phyloP scores from a whole-genome alignment of 2,888 invertebrate species.

The Pyralis farinalis region DNA sequence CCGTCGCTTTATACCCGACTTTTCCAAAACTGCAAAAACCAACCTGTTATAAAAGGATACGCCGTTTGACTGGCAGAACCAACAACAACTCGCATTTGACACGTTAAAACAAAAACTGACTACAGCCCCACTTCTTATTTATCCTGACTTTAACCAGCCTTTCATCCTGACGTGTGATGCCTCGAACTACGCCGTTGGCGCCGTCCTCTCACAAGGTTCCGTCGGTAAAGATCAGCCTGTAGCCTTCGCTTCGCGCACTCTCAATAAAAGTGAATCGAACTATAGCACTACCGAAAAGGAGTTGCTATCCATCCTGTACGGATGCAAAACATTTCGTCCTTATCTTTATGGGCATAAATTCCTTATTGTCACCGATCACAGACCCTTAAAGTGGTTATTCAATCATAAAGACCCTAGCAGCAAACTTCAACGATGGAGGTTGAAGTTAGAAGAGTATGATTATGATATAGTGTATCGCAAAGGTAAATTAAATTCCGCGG shows the following conservation, averaged over 20 bases:
- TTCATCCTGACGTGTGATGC: constrained; percentile 31
- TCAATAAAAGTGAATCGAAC: constrained; percentile 14
- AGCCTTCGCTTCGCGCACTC: constrained; percentile 13
- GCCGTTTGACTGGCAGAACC: constrained; percentile 19
- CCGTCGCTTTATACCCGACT: constrained; percentile 39
- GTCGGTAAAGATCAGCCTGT: constrained; percentile 24
- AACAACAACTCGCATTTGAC: constrained; percentile 22
- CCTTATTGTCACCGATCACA: constrained; percentile 19
- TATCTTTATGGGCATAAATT: constrained; percentile 19
- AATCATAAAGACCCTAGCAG: constrained; percentile 18
- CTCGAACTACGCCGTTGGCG: constrained; percentile 26
- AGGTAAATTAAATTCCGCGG: constrained; percentile 1
- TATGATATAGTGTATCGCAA: constrained; percentile 16
- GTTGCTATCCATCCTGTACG: constrained; percentile 12
- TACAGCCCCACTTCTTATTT: constrained; percentile 31
- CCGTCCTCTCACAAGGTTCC: constrained; percentile 28
- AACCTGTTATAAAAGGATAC: constrained; percentile 21
- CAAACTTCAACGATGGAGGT: constrained; percentile 16
- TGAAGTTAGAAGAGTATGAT: constrained; percentile 18
- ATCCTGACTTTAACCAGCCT: constrained; percentile 35
- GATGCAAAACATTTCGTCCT: constrained; percentile 14
- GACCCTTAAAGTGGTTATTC: constrained; percentile 19
- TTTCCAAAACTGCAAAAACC: constrained; percentile 29
- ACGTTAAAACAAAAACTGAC: constrained; percentile 18
- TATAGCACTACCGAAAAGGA: constrained; percentile 14